These are phyloP conservation scores for Xylophagus ater DNA, from an alignment of 2,888 invertebrate genomes.

Conservation along the genomic window DNA sequence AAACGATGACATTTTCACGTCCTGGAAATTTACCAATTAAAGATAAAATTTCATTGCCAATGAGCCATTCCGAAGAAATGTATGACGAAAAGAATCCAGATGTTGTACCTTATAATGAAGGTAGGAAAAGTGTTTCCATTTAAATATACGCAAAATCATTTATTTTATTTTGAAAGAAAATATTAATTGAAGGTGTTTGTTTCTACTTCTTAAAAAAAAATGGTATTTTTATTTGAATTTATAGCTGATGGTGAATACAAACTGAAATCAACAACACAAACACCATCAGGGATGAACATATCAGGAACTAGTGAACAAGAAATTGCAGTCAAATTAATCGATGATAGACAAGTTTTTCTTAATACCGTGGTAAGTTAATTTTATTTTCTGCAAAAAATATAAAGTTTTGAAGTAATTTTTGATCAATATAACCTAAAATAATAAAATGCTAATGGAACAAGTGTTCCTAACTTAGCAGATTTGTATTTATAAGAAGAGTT, in stretches of 20 bases:
- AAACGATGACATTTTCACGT: slow-evolving; percentile 40
- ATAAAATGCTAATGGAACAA: no score
- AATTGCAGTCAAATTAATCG: slow-evolving; percentile 35
- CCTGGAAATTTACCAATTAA: slow-evolving; percentile 51
- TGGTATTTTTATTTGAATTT: background rate
- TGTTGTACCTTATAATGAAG: slow-evolving; percentile 78
- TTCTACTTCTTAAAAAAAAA: no score
- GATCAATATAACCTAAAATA: no score
- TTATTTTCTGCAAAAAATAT: background rate
- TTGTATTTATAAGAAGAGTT: no score
- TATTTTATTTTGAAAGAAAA: background rate
- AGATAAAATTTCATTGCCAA: slow-evolving; percentile 56
- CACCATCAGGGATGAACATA: slow-evolving; percentile 47
- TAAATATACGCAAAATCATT: background rate
- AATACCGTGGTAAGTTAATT: slow-evolving; percentile 33
- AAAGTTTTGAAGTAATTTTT: no score
- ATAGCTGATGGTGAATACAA: slow-evolving; percentile 55
- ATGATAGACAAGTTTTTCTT: slow-evolving; percentile 30
- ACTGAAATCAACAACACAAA: slow-evolving; percentile 57
- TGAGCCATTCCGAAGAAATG: slow-evolving; percentile 55
- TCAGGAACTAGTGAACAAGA: slow-evolving; percentile 39
- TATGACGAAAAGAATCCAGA: slow-evolving; percentile 85
- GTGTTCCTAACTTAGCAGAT: no score
- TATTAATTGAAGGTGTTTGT: background rate
- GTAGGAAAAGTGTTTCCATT: slow-evolving; percentile 40